These are phyloP conservation scores for Lamellibrachia satsuma DNA, from an alignment of 2,888 invertebrate genomes.

Conservation along the genomic window DNA sequence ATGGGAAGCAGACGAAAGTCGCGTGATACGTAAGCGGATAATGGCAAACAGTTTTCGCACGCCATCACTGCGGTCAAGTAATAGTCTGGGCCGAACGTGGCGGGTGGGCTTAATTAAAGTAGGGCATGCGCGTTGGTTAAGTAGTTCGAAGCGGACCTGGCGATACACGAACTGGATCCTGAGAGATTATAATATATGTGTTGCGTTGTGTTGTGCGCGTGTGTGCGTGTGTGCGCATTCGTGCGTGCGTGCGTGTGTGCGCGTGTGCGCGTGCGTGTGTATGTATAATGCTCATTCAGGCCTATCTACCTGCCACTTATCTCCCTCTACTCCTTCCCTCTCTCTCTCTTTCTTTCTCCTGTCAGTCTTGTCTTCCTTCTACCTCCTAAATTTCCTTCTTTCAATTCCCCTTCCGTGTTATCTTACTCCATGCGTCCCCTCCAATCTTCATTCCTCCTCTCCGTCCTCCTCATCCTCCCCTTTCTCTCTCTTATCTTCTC, in stretches of 20 bases:
- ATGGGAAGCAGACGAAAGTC: background rate
- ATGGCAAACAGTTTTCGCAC: background rate
- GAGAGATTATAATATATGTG: too few relatives aligned
- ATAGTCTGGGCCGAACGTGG: background rate
- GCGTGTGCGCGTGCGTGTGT: too few relatives aligned
- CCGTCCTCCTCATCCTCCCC: background rate
- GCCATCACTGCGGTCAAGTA: background rate
- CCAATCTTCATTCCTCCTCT: background rate
- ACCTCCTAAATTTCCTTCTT: background rate
- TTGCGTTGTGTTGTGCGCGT: too few relatives aligned
- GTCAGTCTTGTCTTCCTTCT: background rate
- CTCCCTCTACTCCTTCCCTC: too few relatives aligned
- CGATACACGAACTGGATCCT: too few relatives aligned
- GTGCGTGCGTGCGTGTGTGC: too few relatives aligned
- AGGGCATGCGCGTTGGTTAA: too few relatives aligned
- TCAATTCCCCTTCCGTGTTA: background rate
- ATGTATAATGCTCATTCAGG: too few relatives aligned
- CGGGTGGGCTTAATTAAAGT: background rate
- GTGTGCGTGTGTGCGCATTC: too few relatives aligned
- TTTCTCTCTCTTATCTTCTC: background rate
- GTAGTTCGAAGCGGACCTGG: too few relatives aligned
- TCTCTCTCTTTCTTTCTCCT: too few relatives aligned
- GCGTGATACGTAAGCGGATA: background rate
- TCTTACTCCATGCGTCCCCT: background rate
- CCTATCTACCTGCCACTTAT: too few relatives aligned